Conservation (phyloP, 2,888 invertebrate genomes). For the Leptopilina myrica region DNA sequence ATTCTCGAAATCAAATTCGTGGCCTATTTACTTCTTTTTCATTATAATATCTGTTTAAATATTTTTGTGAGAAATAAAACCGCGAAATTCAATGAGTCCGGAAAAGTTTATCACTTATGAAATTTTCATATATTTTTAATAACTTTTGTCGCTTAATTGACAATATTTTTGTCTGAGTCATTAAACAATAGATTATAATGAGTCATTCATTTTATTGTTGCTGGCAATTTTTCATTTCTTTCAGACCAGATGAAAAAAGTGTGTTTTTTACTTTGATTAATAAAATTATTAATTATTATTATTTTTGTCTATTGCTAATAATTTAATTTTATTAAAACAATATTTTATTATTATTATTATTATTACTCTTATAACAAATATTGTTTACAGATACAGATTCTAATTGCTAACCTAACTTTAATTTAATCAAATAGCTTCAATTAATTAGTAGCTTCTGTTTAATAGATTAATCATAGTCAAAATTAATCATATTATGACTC, state of each 20-base stretch:
- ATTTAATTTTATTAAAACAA: too few species aligned
- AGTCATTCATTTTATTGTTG: neutral
- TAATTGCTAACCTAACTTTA: too few species aligned
- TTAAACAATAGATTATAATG: neutral
- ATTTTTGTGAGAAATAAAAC: neutral
- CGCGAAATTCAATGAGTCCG: neutral
- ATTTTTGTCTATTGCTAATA: too few species aligned
- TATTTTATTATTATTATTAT: too few species aligned
- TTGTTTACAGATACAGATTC: too few species aligned
- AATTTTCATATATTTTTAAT: neutral
- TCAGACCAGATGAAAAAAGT: neutral
- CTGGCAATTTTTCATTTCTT: neutral
- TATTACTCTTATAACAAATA: too few species aligned
- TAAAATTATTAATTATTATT: too few species aligned
- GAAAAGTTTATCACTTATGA: neutral
- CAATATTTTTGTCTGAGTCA: constrained; percentile 16
- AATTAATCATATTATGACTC: too few species aligned
- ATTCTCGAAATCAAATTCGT: constrained; percentile 1
- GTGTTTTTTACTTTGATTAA: too few species aligned
- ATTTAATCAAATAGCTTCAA: too few species aligned
- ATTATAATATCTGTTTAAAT: neutral
- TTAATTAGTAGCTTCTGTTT: too few species aligned
- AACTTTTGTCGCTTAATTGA: neutral
- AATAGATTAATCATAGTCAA: too few species aligned
- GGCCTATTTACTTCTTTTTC: neutral